Evolutionary conservation across 2,113 vertebrate genomes (phyloP).

Genomic region (Anoura caudifer): DNA sequence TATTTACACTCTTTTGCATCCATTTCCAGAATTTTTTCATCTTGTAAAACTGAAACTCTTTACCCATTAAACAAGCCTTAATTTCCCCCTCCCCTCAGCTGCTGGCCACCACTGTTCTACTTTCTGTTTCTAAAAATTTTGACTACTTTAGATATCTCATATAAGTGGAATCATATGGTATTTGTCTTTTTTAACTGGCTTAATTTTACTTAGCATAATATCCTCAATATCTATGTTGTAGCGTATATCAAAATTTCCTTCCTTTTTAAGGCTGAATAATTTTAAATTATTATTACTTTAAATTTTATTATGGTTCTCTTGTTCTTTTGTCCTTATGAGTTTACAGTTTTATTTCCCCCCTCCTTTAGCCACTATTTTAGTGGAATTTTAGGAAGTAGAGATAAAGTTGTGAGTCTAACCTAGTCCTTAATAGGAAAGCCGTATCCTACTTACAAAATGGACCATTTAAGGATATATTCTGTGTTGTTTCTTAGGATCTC

Average conservation of each 20-base stretch:
- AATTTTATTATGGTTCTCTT: background rate
- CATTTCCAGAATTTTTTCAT: background rate
- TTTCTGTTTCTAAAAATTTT: slow-evolving; percentile 39
- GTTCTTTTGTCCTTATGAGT: background rate
- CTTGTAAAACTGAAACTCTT: slow-evolving; percentile 46
- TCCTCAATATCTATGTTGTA: background rate
- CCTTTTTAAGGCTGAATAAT: background rate
- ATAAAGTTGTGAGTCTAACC: slow-evolving; percentile 13
- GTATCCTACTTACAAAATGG: background rate
- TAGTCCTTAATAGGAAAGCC: slow-evolving; percentile 36
- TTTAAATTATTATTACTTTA: background rate
- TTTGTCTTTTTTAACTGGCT: background rate
- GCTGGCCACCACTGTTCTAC: background rate
- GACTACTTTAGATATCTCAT: background rate
- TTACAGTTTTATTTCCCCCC: background rate
- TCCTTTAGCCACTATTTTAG: background rate
- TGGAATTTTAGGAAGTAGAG: slow-evolving; percentile 11
- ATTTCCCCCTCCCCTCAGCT: background rate
- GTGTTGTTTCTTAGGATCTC: slow-evolving; percentile 34
- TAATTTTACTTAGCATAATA: background rate
- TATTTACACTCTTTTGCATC: background rate
- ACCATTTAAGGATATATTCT: slow-evolving; percentile 24
- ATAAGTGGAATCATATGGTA: background rate
- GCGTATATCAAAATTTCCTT: background rate
- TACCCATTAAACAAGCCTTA: background rate